A percentile compares a stretch with the other conserved stretches of the same genome.
Conservation (phyloP, 2,888 invertebrate species). For the Cremastinae sp. region DNA sequence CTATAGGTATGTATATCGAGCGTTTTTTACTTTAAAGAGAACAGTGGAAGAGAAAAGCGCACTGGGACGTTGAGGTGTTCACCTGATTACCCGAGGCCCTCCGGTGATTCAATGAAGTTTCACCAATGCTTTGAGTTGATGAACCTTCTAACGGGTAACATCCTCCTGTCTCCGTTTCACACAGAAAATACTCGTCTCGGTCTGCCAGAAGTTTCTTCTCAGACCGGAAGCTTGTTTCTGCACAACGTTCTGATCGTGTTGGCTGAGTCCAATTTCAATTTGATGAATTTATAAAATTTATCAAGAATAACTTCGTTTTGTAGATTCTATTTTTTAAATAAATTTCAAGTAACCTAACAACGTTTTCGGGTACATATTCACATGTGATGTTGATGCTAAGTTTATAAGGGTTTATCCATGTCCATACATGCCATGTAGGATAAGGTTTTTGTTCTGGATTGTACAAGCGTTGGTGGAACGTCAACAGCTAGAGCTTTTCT, state of each 20-base stretch:
- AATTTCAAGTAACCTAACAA: too few species aligned
- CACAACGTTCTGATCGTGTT: too few species aligned
- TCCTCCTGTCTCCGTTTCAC: constrained; percentile 7
- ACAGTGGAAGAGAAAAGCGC: constrained; percentile 6
- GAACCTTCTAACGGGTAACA: constrained; percentile 54
- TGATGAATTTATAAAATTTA: too few species aligned
- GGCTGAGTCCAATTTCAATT: too few species aligned
- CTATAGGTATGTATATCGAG: constrained; percentile 21
- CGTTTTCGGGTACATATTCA: too few species aligned
- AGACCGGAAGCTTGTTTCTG: not conserved
- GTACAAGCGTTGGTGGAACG: constrained; percentile 16
- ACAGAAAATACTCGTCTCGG: too few species aligned
- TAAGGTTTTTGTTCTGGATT: not conserved
- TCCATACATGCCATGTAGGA: constrained; percentile 31
- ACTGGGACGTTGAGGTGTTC: constrained; percentile 37
- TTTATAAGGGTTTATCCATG: not conserved
- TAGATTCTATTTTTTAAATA: too few species aligned
- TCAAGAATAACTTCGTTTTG: too few species aligned
- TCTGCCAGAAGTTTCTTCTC: constrained; percentile 6
- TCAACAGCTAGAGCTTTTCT: constrained; percentile 36
- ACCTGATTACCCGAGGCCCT: constrained; percentile 59
- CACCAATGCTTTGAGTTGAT: constrained; percentile 66
- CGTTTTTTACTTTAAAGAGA: constrained; percentile 29
- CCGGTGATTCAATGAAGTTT: constrained; percentile 67
- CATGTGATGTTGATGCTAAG: too few species aligned